Conservation (phyloP, 2,797 vertebrate species). For the Gambelia wislizenii region DNA sequence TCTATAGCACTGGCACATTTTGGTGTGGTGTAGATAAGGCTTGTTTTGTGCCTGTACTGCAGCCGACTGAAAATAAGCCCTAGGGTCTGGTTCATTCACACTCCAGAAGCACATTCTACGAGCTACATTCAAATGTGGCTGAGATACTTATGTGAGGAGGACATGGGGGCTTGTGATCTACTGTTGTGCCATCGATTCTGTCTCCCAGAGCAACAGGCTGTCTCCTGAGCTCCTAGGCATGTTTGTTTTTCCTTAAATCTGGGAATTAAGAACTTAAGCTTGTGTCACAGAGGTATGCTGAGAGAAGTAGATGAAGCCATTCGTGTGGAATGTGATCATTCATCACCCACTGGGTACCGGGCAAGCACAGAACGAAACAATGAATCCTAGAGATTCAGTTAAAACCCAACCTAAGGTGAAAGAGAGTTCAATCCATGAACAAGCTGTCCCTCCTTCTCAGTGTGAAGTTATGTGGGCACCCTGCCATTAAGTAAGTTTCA, state of each 20-base stretch:
- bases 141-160: background rate
- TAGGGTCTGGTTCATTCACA: background rate
- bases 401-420: constrained; percentile 18
- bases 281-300: background rate
- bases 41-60: background rate
- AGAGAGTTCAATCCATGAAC: constrained; percentile 7
- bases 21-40: no score
- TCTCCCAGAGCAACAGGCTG: background rate
- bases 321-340: constrained; percentile 19
- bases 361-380: background rate
- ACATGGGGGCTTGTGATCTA: background rate
- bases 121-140: no score
- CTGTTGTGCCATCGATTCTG: background rate
- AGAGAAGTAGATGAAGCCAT: background rate
- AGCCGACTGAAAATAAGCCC: background rate
- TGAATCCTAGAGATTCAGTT: background rate
- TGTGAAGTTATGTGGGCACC: background rate
- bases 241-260: background rate
- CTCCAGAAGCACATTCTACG: background rate
- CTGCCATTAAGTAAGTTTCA: background rate
- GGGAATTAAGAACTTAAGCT: background rate
- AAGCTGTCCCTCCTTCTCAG: background rate
- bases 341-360: background rate
- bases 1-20: background rate
- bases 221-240: background rate